phyloP scores from a whole-genome alignment of 2,888 invertebrate genomes.

The Chrysolina haemoptera region DNA sequence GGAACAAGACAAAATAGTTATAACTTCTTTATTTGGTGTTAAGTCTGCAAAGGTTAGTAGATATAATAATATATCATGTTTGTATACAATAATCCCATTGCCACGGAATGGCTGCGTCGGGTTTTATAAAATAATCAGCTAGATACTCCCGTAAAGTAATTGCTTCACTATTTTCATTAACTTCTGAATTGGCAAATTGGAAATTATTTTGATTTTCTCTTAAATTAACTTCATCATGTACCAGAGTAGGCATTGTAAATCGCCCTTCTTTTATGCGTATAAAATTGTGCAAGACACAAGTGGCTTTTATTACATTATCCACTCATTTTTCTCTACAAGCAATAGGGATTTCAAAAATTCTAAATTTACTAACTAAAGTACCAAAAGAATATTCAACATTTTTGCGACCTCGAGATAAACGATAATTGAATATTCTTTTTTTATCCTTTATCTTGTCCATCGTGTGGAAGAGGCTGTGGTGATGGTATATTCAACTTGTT shows the following conservation, averaged over 20 bases:
- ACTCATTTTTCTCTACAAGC: constrained; percentile 23
- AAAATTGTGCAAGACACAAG: constrained; percentile 22
- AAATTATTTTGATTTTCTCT: too few relatives aligned
- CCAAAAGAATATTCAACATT: constrained; percentile 31
- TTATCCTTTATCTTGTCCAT: constrained; percentile 3
- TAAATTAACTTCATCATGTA: too few relatives aligned
- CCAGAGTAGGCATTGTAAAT: neutral
- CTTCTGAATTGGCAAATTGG: too few relatives aligned
- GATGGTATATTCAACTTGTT: constrained; percentile 23
- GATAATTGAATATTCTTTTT: too few relatives aligned
- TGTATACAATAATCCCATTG: too few relatives aligned
- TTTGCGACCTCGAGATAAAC: constrained; percentile 14
- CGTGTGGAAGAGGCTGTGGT: constrained; percentile 17
- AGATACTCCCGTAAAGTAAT: too few relatives aligned
- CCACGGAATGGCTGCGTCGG: neutral
- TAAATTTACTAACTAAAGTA: neutral
- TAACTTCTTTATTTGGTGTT: too few relatives aligned
- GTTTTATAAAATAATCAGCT: too few relatives aligned
- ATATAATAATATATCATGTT: too few relatives aligned
- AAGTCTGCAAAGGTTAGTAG: too few relatives aligned
- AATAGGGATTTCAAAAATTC: constrained; percentile 30
- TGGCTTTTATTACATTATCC: constrained; percentile 3
- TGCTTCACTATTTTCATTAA: too few relatives aligned
- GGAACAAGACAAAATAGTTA: too few relatives aligned
- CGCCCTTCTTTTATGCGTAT: neutral